These are phyloP conservation scores for Actenoides lindsayi DNA, from an alignment of 2,113 vertebrate genomes.

Conservation along the genomic window DNA sequence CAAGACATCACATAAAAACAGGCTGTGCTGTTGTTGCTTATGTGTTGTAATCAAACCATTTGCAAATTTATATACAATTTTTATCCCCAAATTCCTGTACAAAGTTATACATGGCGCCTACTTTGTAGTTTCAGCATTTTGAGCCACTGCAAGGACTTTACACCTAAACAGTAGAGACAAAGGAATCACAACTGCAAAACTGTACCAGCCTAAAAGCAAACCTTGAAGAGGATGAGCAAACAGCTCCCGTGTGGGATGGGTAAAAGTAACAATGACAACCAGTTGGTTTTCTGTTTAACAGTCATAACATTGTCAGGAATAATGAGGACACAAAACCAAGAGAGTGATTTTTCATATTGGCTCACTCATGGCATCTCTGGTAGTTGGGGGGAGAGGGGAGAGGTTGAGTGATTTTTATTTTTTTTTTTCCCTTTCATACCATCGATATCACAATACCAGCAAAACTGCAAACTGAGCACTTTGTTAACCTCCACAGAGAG, in stretches of 20 bases:
- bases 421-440: not conserved
- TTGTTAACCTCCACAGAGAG: slow-evolving; percentile 72
- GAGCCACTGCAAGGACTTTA: slow-evolving; percentile 76
- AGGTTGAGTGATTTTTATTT: not conserved
- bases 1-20: slow-evolving; percentile 66
- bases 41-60: slow-evolving; percentile 72
- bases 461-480: slow-evolving; percentile 77
- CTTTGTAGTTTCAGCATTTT: slow-evolving; percentile 84
- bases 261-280: slow-evolving; percentile 26
- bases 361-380: slow-evolving; percentile 14
- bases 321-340: not conserved
- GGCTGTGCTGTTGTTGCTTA: slow-evolving; percentile 78
- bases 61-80: slow-evolving; percentile 57
- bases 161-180: slow-evolving; percentile 75
- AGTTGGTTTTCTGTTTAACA: not conserved
- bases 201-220: slow-evolving; percentile 69
- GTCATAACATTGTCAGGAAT: not conserved
- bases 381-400: not conserved
- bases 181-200: slow-evolving; percentile 65
- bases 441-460: slow-evolving; percentile 68
- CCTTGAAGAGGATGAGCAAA: slow-evolving; percentile 73
- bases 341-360: not conserved
- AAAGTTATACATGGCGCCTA: slow-evolving; percentile 71
- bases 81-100: slow-evolving; percentile 25
- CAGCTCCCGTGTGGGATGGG: slow-evolving; percentile 59